Evolutionary conservation across 92 coral and sea anemone species (phyloP).

Genomic region (Actinernus sp.): DNA sequence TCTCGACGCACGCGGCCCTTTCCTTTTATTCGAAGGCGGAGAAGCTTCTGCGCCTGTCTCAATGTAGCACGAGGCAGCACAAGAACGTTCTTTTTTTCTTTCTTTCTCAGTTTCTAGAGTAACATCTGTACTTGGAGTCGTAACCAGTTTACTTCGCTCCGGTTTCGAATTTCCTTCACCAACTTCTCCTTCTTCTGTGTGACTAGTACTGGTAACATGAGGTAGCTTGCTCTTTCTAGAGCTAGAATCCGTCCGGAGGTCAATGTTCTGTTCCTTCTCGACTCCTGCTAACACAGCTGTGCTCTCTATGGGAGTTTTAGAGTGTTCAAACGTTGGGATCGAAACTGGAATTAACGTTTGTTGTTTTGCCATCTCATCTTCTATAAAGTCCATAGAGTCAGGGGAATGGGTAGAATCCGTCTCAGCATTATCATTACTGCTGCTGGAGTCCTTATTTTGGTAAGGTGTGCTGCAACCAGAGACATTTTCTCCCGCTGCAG

Average conservation of each 20-base stretch:
- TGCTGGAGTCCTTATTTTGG: neutral
- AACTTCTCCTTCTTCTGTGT: neutral
- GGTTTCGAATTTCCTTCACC: neutral
- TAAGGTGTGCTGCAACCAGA: neutral
- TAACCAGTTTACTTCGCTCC: too few species aligned
- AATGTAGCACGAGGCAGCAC: too few species aligned
- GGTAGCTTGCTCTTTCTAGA: neutral
- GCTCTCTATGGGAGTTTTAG: too few species aligned
- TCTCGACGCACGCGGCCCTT: neutral
- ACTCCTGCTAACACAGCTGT: too few species aligned
- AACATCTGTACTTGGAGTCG: too few species aligned
- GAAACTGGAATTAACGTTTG: too few species aligned
- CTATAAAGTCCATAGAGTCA: conserved; percentile 25
- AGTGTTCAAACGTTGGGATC: too few species aligned
- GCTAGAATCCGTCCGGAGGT: neutral
- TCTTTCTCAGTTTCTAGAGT: too few species aligned
- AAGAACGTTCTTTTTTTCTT: too few species aligned
- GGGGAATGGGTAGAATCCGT: conserved; percentile 30
- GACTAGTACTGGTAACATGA: too few species aligned
- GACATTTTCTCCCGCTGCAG: neutral
- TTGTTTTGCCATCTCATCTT: conserved; percentile 10
- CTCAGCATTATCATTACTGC: too few species aligned
- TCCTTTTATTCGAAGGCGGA: neutral
- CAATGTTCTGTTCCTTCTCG: too few species aligned
- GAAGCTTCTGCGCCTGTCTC: neutral